Conservation (phyloP, 2,113 vertebrate genomes). For the Xenopus borealis region DNA sequence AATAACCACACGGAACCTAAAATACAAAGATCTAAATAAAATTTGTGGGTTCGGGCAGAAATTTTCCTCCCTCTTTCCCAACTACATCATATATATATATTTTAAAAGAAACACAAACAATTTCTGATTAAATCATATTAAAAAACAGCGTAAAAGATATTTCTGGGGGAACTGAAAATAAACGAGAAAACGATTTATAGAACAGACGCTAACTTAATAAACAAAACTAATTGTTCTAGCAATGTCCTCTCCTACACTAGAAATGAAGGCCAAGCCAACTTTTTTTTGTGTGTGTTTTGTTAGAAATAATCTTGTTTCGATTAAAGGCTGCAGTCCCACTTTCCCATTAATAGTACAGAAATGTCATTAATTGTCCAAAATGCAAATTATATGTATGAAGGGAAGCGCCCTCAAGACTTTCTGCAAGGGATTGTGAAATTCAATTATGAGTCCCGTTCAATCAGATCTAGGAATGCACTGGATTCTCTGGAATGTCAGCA, state of each 20-base stretch:
- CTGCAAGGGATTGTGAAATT: neutral
- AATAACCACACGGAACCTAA: constrained; percentile 37
- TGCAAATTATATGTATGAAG: neutral
- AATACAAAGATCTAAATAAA: constrained; percentile 43
- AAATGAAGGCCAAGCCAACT: constrained; percentile 25
- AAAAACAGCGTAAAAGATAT: neutral
- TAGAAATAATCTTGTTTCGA: constrained; percentile 22
- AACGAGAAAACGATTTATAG: constrained; percentile 36
- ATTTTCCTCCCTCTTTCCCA: constrained; percentile 1
- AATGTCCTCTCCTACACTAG: constrained; percentile 7
- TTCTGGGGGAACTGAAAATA: constrained; percentile 22
- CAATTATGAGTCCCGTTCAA: no score
- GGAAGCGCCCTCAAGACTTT: neutral
- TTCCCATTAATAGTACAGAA: constrained; percentile 1
- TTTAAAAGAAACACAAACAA: constrained; percentile 35
- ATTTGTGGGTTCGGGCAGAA: constrained; percentile 2
- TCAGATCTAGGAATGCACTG: no score
- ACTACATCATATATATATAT: constrained; percentile 20
- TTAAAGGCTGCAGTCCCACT: constrained; percentile 34
- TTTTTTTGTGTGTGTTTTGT: neutral
- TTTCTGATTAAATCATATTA: constrained; percentile 27
- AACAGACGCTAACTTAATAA: constrained; percentile 40
- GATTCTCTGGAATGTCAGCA: no score
- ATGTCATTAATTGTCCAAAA: neutral
- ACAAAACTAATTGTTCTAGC: constrained; percentile 36